Conservation (phyloP, 2,113 vertebrate genomes). For the Gasterosteus nipponicus region DNA sequence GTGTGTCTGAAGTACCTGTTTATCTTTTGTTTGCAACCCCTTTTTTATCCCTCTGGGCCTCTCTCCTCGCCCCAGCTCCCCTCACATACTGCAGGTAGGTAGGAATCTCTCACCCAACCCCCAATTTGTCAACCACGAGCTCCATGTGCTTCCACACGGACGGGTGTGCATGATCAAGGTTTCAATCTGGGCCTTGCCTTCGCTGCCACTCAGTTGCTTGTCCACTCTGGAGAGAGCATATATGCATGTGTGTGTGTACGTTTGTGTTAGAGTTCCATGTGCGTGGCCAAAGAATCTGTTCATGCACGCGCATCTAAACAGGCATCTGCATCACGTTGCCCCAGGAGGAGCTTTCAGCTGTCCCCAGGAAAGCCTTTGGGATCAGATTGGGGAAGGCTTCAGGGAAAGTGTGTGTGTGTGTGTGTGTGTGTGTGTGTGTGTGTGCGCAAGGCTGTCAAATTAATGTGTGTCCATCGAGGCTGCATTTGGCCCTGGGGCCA, state of each 20-base stretch:
- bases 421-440: too few species aligned
- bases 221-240: slow-evolving; percentile 8
- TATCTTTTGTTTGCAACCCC: neutral
- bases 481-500: slow-evolving; percentile 56
- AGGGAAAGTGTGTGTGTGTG: slow-evolving; percentile 51
- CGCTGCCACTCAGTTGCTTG: slow-evolving; percentile 54
- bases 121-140: slow-evolving; percentile 51
- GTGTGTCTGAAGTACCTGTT: neutral
- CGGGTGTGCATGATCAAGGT: slow-evolving; percentile 9
- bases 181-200: slow-evolving; percentile 37
- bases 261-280: slow-evolving; percentile 8
- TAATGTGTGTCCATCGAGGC: slow-evolving; percentile 73
- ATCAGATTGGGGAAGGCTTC: slow-evolving; percentile 41
- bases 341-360: slow-evolving; percentile 58
- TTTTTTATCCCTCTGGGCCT: neutral
- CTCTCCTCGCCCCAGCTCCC: slow-evolving; percentile 38
- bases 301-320: slow-evolving; percentile 47
- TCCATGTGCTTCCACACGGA: slow-evolving; percentile 23
- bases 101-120: slow-evolving; percentile 12
- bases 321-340: slow-evolving; percentile 56
- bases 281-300: slow-evolving; percentile 35
- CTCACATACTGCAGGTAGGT: slow-evolving; percentile 53
- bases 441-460: slow-evolving; percentile 66
- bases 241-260: neutral
- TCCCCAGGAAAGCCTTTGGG: slow-evolving; percentile 61